Conservation (phyloP, 2,888 invertebrate species). For the Machimus rusticus region DNA sequence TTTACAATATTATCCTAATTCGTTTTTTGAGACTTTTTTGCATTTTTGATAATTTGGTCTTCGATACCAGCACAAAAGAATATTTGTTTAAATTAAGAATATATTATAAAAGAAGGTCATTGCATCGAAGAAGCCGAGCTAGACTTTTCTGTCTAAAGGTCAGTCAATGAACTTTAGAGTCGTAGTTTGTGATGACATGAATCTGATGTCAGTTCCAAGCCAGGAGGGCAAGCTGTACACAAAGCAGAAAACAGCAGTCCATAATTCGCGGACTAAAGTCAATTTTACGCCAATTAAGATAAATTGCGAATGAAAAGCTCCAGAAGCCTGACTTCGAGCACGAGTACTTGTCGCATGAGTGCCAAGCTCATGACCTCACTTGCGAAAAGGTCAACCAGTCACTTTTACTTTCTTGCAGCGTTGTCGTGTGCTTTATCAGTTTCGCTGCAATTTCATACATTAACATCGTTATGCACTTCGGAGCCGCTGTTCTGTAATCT, state of each 20-base stretch:
- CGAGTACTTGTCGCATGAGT: slow-evolving; percentile 15
- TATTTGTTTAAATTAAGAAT: not conserved
- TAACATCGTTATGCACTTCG: not conserved
- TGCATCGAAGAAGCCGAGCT: not conserved
- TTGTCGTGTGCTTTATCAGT: not conserved
- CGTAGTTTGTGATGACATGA: not conserved
- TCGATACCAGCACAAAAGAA: not conserved
- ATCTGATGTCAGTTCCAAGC: not conserved
- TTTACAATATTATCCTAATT: too few species aligned
- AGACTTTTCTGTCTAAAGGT: not conserved
- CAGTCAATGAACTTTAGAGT: slow-evolving; percentile 3
- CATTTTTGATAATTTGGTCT: not conserved
- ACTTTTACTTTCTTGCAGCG: slow-evolving; percentile 21
- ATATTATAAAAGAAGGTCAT: not conserved
- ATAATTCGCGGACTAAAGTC: not conserved
- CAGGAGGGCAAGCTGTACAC: not conserved
- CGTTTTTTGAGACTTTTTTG: too few species aligned
- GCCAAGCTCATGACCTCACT: slow-evolving; percentile 21
- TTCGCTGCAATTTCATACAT: not conserved
- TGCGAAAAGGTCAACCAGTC: slow-evolving; percentile 26
- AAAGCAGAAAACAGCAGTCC: not conserved
- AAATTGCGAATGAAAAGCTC: not conserved
- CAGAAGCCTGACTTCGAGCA: not conserved
- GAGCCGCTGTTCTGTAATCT: not conserved
- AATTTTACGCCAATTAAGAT: not conserved